phyloP scores from a whole-genome alignment of 2,113 vertebrate species.

The Otis tarda region DNA sequence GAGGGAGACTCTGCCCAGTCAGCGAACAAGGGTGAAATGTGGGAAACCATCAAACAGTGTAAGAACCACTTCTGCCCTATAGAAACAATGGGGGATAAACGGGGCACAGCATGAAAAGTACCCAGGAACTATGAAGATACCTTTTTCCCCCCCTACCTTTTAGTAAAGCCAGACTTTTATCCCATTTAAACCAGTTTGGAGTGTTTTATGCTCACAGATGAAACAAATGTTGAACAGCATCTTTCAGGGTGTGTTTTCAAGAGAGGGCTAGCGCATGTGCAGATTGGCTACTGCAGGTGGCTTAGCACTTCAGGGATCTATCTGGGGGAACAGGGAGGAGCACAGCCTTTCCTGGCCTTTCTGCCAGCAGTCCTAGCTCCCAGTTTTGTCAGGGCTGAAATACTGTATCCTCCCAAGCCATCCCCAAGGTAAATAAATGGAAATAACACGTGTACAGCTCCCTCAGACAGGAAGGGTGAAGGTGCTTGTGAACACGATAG shows the following conservation, averaged over 20 bases:
- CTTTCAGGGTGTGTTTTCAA: neutral
- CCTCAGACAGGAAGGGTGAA: neutral
- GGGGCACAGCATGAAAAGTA: neutral
- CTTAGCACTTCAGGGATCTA: neutral
- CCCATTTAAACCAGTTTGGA: neutral
- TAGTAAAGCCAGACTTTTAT: neutral
- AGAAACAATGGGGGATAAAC: neutral
- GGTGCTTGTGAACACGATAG: neutral
- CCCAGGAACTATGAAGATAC: neutral
- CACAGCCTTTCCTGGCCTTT: rapidly evolving
- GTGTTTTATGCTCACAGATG: neutral
- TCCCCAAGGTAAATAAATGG: neutral
- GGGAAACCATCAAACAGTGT: neutral
- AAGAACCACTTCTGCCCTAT: neutral
- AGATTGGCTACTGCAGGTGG: neutral
- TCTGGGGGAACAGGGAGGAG: neutral
- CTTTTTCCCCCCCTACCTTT: neutral
- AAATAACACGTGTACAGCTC: neutral
- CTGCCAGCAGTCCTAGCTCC: neutral
- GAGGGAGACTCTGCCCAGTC: neutral
- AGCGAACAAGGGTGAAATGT: neutral
- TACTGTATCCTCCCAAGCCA: neutral
- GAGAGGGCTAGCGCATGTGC: neutral
- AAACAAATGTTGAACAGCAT: neutral
- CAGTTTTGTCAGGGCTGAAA: neutral